phyloP scores from a whole-genome alignment of 2,888 invertebrate species.

The Conchocele bisecta region DNA sequence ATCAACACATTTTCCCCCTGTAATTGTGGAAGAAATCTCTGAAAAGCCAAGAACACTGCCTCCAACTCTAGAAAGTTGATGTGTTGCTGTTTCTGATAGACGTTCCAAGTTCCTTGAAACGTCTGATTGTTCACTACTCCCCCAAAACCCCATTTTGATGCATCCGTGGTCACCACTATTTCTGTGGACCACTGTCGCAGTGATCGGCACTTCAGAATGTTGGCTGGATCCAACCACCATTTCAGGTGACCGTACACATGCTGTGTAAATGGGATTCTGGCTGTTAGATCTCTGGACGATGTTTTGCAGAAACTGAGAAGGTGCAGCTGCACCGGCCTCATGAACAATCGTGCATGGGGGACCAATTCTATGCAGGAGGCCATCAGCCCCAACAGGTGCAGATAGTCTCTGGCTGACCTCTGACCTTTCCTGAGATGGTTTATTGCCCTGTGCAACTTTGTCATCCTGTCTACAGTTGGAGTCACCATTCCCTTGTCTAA shows the following conservation, averaged over 20 bases:
- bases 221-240: slow-evolving; percentile 13
- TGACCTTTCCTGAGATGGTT: not conserved
- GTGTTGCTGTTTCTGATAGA: no score
- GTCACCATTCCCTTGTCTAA: not conserved
- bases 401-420: slow-evolving; percentile 19
- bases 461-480: not conserved
- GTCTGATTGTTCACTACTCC: no score
- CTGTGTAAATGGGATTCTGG: slow-evolving; percentile 5
- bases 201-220: slow-evolving; percentile 17
- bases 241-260: slow-evolving; percentile 16
- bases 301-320: slow-evolving; percentile 22
- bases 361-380: slow-evolving; percentile 36
- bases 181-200: no score
- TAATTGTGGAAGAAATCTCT: no score
- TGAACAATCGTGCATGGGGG: slow-evolving; percentile 26
- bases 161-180: no score
- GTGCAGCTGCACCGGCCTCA: slow-evolving; percentile 22
- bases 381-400: slow-evolving; percentile 23
- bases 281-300: not conserved
- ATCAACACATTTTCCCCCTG: no score
- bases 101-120: no score
- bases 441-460: not conserved
- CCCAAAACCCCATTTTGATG: no score
- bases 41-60: no score
- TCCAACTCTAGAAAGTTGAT: no score